These are phyloP conservation scores for Alexandromys fortis DNA, from an alignment of 2,113 vertebrate species.

Conservation along the genomic window DNA sequence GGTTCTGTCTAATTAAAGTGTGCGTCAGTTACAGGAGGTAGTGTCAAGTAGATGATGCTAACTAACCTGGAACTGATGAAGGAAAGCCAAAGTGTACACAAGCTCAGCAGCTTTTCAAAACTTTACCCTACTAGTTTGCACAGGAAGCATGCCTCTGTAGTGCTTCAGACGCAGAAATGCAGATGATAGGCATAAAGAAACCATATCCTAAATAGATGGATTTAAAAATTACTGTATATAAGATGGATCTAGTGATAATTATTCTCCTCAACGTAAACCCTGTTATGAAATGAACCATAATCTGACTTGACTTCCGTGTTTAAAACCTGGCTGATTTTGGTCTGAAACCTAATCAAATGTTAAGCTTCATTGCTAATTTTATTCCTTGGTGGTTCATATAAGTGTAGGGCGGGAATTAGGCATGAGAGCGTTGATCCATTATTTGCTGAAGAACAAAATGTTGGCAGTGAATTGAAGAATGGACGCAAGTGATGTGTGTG, in stretches of 20 bases:
- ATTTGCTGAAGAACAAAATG: slow-evolving; percentile 1
- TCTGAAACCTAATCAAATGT: not conserved
- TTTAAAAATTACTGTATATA: not conserved
- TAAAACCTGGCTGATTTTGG: not conserved
- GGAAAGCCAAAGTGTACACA: not conserved
- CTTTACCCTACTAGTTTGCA: not conserved
- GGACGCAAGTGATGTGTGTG: not conserved
- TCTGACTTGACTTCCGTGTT: slow-evolving; percentile 16
- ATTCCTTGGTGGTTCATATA: slow-evolving; percentile 8
- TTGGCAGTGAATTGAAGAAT: not conserved
- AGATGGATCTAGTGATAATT: not conserved
- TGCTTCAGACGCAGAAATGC: not conserved
- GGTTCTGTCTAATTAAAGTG: slow-evolving; percentile 19
- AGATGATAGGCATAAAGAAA: not conserved
- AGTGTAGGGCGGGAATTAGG: slow-evolving; percentile 12
- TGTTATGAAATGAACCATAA: slow-evolving; percentile 15
- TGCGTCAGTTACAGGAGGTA: not conserved
- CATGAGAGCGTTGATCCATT: not conserved
- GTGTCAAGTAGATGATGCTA: not conserved
- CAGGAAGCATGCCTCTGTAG: not conserved
- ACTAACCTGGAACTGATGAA: not conserved
- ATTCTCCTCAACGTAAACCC: not conserved
- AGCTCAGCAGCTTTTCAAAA: slow-evolving; percentile 21
- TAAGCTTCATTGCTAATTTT: slow-evolving; percentile 23
- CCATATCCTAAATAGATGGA: not conserved